Percentiles rank a stretch among this genome's conserved stretches.
These are phyloP conservation scores for Myzus persicae DNA, from an alignment of 1,140 invertebrate species.

Conservation along the genomic window DNA sequence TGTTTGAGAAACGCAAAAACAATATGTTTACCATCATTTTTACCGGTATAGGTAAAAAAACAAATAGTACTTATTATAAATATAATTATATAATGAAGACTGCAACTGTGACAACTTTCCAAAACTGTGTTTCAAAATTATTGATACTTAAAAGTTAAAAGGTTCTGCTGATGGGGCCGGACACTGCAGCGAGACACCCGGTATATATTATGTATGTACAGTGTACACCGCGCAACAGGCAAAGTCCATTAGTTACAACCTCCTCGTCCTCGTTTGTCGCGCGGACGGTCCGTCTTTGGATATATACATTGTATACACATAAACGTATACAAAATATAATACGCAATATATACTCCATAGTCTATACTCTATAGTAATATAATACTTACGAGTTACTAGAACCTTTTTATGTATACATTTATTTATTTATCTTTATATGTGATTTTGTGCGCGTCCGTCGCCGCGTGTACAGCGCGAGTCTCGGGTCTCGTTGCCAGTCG, in stretches of 20 bases:
- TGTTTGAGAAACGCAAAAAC: not conserved
- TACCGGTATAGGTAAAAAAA: not conserved
- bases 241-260: slow-evolving; percentile 36
- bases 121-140: not conserved
- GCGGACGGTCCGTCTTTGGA: not conserved
- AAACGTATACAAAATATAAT: not conserved
- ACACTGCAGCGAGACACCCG: not conserved
- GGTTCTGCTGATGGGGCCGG: not conserved
- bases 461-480: not conserved
- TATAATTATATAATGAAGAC: not conserved
- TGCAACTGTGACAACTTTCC: not conserved
- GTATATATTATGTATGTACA: not conserved
- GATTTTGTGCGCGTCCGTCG: not conserved
- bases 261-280: not conserved
- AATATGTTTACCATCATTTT: not conserved
- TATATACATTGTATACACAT: not conserved
- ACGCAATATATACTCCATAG: not conserved
- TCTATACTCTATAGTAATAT: not conserved
- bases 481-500: not conserved
- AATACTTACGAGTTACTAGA: not conserved
- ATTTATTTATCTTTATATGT: slow-evolving; percentile 20
- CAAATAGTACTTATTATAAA: not conserved
- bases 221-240: not conserved
- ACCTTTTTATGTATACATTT: not conserved
- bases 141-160: not conserved